A percentile compares a stretch with the other conserved stretches of the same genome.
Evolutionary conservation across 2,113 vertebrate genomes (phyloP).

Genomic region (Solenodon paradoxus): DNA sequence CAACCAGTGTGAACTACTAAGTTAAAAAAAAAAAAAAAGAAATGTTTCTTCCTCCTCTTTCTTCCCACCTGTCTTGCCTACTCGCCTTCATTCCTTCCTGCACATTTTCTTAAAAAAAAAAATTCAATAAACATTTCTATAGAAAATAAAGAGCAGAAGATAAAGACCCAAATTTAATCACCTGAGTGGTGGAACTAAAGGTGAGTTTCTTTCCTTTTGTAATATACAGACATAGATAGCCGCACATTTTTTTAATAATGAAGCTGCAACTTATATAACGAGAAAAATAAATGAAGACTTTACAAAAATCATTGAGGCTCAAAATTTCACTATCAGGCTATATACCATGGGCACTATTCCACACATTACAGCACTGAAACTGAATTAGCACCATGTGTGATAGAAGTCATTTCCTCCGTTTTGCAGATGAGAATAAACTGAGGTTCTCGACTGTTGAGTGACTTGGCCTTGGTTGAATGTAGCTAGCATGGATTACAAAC

Average conservation of each 20-base stretch:
- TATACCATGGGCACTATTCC: background rate
- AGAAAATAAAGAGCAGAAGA: background rate
- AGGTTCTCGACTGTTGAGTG: background rate
- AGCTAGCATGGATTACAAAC: background rate
- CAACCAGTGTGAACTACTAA: too few species aligned
- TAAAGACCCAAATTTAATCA: background rate
- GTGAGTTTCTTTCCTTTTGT: background rate
- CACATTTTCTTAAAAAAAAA: too few species aligned
- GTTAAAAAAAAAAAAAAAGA: too few species aligned
- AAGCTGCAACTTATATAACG: constrained; percentile 26
- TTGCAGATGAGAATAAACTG: background rate
- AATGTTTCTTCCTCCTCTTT: too few species aligned
- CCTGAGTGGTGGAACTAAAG: background rate
- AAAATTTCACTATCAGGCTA: background rate
- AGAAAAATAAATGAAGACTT: background rate
- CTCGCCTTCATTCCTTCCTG: too few species aligned
- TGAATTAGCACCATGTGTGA: background rate
- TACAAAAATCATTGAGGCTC: constrained; percentile 14
- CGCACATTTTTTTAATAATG: constrained; percentile 21
- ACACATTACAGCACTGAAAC: background rate
- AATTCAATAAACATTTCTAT: background rate
- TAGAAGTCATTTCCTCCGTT: background rate
- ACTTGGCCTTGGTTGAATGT: background rate
- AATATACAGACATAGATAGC: too few species aligned
- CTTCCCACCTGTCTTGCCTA: too few species aligned